Percentiles rank a stretch among this genome's conserved stretches.
phyloP scores from a whole-genome alignment of 2,113 vertebrate genomes.

The Psettodes erumei region DNA sequence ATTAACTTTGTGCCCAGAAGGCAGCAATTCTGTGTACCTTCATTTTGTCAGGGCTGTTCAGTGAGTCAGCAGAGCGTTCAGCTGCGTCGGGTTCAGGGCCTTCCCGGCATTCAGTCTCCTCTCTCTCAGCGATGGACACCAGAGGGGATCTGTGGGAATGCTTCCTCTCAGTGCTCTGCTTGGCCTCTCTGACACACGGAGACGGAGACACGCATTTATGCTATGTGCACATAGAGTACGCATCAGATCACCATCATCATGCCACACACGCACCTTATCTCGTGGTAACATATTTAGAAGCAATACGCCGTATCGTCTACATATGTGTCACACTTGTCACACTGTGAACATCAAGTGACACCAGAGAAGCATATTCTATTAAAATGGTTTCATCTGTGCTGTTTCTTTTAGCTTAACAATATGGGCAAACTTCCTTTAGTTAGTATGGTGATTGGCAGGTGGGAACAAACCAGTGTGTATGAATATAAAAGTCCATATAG shows the following conservation, averaged over 20 bases:
- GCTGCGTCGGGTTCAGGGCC: slow-evolving; percentile 49
- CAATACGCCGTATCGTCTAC: neutral
- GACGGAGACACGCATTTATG: slow-evolving; percentile 36
- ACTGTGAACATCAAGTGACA: slow-evolving; percentile 9
- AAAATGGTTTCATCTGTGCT: neutral
- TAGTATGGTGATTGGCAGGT: neutral
- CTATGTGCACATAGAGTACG: slow-evolving; percentile 14
- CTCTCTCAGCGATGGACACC: slow-evolving; percentile 80
- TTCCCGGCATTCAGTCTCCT: slow-evolving; percentile 71
- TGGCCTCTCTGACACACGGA: slow-evolving; percentile 73
- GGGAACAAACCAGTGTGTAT: neutral
- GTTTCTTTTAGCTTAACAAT: neutral
- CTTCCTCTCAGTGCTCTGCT: slow-evolving; percentile 68
- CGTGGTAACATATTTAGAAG: slow-evolving; percentile 5
- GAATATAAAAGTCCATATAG: neutral
- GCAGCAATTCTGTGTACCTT: slow-evolving; percentile 78
- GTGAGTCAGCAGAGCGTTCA: slow-evolving; percentile 23
- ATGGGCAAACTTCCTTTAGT: neutral
- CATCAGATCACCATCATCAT: slow-evolving; percentile 14
- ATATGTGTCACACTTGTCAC: slow-evolving; percentile 28
- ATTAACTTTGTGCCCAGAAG: neutral
- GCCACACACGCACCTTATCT: slow-evolving; percentile 4
- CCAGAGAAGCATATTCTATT: neutral
- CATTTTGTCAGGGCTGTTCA: slow-evolving; percentile 48
- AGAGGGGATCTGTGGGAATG: slow-evolving; percentile 58